phyloP scores from a whole-genome alignment of 2,797 vertebrate genomes.

The Monodelphis domestica region DNA sequence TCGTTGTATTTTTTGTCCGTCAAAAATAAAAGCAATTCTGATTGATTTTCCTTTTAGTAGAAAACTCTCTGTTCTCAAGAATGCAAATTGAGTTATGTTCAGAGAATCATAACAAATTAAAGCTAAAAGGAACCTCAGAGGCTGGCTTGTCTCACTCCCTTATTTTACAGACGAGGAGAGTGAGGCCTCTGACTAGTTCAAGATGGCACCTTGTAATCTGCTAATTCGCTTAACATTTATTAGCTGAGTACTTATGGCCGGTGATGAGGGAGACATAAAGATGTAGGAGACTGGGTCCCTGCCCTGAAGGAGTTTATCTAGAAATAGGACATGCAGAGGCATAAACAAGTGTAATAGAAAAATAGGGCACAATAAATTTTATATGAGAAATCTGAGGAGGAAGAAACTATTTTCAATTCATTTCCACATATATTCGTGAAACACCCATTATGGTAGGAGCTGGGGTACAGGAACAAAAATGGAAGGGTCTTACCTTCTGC shows the following conservation, averaged over 20 bases:
- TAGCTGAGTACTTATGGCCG: background rate
- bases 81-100: background rate
- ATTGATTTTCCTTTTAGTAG: background rate
- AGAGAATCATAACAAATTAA: background rate
- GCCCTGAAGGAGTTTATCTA: background rate
- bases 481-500: background rate
- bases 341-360: background rate
- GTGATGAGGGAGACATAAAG: background rate
- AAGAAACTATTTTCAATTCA: background rate
- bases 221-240: background rate
- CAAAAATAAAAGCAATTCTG: background rate
- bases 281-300: background rate
- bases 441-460: background rate
- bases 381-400: background rate
- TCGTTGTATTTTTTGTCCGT: background rate
- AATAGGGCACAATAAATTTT: background rate
- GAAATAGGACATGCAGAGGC: background rate
- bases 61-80: background rate
- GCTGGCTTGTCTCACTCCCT: background rate
- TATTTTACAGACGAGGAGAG: background rate
- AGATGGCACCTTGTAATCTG: background rate
- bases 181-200: background rate
- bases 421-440: background rate
- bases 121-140: background rate
- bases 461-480: background rate